Evolutionary conservation across 2,888 invertebrate species (phyloP), one percentile per base, ranked within the genome.

Genomic region (Cephus rjabovi): DNA sequence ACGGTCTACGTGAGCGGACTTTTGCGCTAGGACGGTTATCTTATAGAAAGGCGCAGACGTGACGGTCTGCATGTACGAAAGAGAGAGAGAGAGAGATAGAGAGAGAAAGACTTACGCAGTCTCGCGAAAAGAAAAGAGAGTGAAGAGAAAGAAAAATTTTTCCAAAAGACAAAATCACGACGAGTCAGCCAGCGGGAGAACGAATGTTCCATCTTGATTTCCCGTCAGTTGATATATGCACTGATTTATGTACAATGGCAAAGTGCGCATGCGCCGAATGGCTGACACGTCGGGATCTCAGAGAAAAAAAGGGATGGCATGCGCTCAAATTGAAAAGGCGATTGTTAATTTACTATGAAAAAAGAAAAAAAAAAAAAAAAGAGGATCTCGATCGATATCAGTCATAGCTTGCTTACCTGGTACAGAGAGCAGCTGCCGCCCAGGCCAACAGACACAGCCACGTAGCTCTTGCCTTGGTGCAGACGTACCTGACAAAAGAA

Each of bases 381-480:
- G 1, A 15, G 56, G 1, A 23, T 56, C 56, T 9, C 56, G 23
- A 9, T 23, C 9, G 2, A 23, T 56, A 9, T 56, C 23, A 56
- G 2, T 56, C 23, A 2, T 56, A 23, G 1, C 2, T 56, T 56
- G 23, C 92, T 93, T 94, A 97, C 97, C 97, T 97, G 85, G 97
- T 97, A 88, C 97, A 96, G 73, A 97, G 92, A 6, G 96, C 96
- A 1, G 97, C 97, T 79, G 96, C 94, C 88, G 95, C 94, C 97
- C 97, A 97, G 40, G 97, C 97, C 79, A 96, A 91, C 0, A 96
- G 93, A 89, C 97, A 97, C 86, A 97, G 96, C 81, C 96, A 93
- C 33, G 96, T 94, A 0, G 97, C 97, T 77, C 97, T 93, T 12
- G 97, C 95, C 92, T 97, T 97, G 56, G 97, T 97, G 91, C 97